phyloP scores from a whole-genome alignment of 2,797 vertebrate species.

The Coendou prehensilis region DNA sequence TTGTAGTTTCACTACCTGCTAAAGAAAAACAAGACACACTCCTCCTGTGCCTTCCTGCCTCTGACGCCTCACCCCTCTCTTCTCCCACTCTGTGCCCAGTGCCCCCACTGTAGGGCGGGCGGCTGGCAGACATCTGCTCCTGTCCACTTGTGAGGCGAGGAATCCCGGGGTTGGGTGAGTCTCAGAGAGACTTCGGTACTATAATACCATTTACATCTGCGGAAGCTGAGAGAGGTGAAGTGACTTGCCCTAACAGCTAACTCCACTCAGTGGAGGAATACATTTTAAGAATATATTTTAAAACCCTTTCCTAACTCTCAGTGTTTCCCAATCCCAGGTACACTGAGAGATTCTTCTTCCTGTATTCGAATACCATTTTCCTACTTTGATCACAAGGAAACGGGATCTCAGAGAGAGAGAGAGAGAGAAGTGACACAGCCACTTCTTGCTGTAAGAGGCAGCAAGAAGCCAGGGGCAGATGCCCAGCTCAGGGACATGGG shows the following conservation, averaged over 20 bases:
- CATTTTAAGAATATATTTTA: background rate
- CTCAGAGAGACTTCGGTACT: background rate
- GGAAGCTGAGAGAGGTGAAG: background rate
- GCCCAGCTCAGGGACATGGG: background rate
- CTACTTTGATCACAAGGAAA: background rate
- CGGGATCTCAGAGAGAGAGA: background rate
- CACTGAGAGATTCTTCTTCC: background rate
- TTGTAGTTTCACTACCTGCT: background rate
- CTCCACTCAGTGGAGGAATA: background rate
- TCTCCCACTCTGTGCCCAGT: background rate
- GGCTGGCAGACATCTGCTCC: background rate
- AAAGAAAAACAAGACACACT: background rate
- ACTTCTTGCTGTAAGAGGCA: background rate
- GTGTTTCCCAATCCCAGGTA: background rate
- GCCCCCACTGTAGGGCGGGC: background rate
- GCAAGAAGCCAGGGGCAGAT: background rate
- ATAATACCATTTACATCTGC: background rate
- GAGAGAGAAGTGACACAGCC: background rate
- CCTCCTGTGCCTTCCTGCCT: background rate
- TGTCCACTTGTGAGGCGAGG: background rate
- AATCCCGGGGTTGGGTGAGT: background rate
- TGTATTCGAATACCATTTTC: background rate
- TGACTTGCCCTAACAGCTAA: background rate
- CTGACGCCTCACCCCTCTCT: background rate
- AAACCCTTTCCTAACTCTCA: background rate